Evolutionary conservation across 2,888 invertebrate genomes (phyloP).

Genomic region (Sinelater perroti): DNA sequence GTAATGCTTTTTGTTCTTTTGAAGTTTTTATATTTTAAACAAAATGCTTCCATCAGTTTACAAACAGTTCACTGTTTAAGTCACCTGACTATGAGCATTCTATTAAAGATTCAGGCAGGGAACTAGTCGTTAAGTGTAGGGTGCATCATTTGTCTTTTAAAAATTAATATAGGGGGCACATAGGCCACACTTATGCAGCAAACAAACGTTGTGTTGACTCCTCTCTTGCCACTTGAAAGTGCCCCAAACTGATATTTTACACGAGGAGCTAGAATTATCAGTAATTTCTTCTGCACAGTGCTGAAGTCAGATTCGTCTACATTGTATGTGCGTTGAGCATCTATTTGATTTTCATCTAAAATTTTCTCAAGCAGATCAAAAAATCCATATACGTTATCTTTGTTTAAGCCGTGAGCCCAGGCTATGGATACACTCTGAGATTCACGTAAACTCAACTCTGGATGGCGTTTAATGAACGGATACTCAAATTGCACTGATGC

Average conservation of each 20-base stretch:
- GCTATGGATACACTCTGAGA: constrained; percentile 7
- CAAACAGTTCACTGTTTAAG: constrained; percentile 44
- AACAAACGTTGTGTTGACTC: constrained; percentile 42
- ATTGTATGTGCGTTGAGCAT: constrained; percentile 39
- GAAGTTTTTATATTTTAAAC: constrained; percentile 49
- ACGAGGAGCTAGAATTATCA: too few relatives aligned
- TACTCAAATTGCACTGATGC: too few relatives aligned
- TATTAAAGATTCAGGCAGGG: constrained; percentile 19
- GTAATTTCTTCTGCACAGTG: too few relatives aligned
- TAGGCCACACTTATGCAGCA: constrained; percentile 41
- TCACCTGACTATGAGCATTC: too few relatives aligned
- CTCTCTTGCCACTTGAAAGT: constrained; percentile 43
- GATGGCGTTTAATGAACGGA: too few relatives aligned
- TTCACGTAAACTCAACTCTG: constrained; percentile 22
- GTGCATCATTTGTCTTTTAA: constrained; percentile 38
- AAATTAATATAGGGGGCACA: constrained; percentile 45
- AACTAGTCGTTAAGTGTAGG: constrained; percentile 35
- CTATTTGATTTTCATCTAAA: constrained; percentile 36
- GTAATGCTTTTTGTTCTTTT: constrained; percentile 40
- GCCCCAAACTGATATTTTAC: too few relatives aligned
- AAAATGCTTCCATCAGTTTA: constrained; percentile 47
- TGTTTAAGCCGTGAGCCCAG: too few relatives aligned
- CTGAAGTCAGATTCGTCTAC: constrained; percentile 16
- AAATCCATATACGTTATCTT: constrained; percentile 34
- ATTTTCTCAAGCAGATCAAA: constrained; percentile 40